phyloP scores from a whole-genome alignment of 2,113 vertebrate species.

The Cnemophilus loriae region DNA sequence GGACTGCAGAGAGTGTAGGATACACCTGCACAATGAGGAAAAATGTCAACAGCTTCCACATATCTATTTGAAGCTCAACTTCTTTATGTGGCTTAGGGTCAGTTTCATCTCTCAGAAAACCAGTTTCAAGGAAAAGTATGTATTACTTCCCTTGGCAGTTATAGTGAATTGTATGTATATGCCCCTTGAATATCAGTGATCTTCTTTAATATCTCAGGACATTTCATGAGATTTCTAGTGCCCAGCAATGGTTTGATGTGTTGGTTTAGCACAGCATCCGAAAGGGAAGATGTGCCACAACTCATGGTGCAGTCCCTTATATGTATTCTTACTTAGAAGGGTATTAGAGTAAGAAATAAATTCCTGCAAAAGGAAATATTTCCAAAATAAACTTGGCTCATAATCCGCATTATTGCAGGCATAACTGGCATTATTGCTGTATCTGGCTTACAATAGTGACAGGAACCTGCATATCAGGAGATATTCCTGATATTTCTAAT shows the following conservation, averaged over 20 bases:
- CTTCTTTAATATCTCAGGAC: not conserved
- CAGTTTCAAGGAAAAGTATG: not conserved
- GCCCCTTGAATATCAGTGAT: not conserved
- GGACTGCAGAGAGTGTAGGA: not conserved
- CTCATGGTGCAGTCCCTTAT: not conserved
- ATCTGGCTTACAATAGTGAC: not conserved
- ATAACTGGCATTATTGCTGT: not conserved
- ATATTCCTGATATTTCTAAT: not conserved
- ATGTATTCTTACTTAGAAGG: not conserved
- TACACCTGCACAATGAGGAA: not conserved
- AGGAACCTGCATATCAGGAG: not conserved
- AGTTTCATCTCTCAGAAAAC: not conserved
- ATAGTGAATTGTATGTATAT: not conserved
- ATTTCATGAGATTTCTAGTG: not conserved
- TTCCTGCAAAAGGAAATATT: not conserved
- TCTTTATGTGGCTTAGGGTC: not conserved
- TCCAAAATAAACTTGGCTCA: not conserved
- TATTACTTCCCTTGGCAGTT: not conserved
- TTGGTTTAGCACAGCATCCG: not conserved
- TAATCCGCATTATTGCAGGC: not conserved
- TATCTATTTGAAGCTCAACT: not conserved
- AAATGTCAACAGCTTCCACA: not conserved
- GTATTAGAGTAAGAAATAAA: not conserved
- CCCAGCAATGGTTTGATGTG: not conserved
- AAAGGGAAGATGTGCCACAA: not conserved